Conservation (phyloP, 2,113 vertebrate species). For the Oplegnathus fasciatus region DNA sequence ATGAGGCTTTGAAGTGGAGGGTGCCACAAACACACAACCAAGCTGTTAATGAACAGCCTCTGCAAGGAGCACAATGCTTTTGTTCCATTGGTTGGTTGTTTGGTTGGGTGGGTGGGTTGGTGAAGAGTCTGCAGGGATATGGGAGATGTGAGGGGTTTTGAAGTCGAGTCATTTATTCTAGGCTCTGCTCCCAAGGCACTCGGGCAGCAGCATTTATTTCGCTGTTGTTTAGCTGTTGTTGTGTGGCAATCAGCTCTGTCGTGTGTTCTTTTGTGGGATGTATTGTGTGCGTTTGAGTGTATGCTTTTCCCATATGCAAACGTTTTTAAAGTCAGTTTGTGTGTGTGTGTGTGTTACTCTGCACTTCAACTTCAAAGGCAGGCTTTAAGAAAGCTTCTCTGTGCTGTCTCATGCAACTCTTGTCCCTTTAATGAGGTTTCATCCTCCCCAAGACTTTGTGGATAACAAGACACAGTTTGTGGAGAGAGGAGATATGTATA, state of each 20-base stretch:
- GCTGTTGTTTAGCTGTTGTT: conserved; percentile 61
- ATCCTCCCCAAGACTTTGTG: conserved; percentile 65
- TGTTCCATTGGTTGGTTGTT: conserved; percentile 65
- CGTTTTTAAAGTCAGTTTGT: conserved; percentile 34
- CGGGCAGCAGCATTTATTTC: conserved; percentile 65
- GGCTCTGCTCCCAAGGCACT: conserved; percentile 68
- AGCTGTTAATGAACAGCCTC: conserved; percentile 77
- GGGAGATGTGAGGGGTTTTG: conserved; percentile 79
- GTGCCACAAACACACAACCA: conserved; percentile 61
- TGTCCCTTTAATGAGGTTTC: conserved; percentile 72
- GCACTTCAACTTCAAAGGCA: conserved; percentile 73
- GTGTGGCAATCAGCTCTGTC: conserved; percentile 39
- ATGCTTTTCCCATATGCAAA: conserved; percentile 51
- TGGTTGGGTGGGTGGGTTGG: conserved; percentile 61
- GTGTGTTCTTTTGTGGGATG: conserved; percentile 36
- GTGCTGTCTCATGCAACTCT: conserved; percentile 65
- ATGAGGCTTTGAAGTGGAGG: conserved; percentile 69
- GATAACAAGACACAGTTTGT: conserved; percentile 65
- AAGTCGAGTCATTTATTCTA: conserved; percentile 81
- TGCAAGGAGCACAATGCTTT: conserved; percentile 50
- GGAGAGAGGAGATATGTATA: conserved; percentile 39
- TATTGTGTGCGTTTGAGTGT: conserved; percentile 37
- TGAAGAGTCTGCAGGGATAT: conserved; percentile 71
- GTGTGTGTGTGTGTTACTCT: conserved; percentile 28
- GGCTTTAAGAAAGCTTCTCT: conserved; percentile 68